These are phyloP conservation scores for Tangara arthus DNA, from an alignment of 2,797 vertebrate genomes.

Conservation along the genomic window DNA sequence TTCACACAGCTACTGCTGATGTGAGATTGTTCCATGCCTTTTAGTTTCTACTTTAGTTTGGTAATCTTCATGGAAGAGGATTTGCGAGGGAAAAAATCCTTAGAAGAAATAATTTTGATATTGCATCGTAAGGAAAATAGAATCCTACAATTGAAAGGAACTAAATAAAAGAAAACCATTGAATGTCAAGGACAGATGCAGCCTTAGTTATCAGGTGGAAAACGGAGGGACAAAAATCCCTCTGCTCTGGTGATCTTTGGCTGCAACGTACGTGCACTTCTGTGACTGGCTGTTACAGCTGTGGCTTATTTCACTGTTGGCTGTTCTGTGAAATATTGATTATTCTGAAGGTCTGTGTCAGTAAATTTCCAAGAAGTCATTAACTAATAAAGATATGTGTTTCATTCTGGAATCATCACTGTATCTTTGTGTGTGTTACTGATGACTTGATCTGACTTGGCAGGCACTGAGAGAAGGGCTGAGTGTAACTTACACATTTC, in stretches of 20 bases:
- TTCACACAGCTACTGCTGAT: not conserved
- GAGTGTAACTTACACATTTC: not conserved
- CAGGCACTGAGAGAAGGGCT: not conserved
- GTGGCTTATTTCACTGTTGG: not conserved
- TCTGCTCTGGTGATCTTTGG: not conserved
- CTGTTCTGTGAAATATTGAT: conserved; percentile 19
- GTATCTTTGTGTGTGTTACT: not conserved
- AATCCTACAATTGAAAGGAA: not conserved
- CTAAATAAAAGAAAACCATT: not conserved
- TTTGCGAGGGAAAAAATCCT: not conserved
- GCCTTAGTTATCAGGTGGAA: not conserved
- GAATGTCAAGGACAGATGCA: not conserved
- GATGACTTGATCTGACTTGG: conserved; percentile 23
- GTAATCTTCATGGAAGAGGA: not conserved
- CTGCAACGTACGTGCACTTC: not conserved
- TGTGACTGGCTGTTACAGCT: not conserved
- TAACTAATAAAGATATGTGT: not conserved
- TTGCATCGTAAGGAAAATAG: not conserved
- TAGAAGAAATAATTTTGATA: not conserved
- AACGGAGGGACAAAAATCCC: accelerated
- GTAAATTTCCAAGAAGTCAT: conserved; percentile 15
- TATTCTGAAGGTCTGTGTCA: not conserved
- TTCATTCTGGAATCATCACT: not conserved
- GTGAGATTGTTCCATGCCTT: not conserved
- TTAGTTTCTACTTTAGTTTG: not conserved